Base-by-base conservation (phyloP, 1,140 invertebrate species). In the Gryon sp. region DNA sequence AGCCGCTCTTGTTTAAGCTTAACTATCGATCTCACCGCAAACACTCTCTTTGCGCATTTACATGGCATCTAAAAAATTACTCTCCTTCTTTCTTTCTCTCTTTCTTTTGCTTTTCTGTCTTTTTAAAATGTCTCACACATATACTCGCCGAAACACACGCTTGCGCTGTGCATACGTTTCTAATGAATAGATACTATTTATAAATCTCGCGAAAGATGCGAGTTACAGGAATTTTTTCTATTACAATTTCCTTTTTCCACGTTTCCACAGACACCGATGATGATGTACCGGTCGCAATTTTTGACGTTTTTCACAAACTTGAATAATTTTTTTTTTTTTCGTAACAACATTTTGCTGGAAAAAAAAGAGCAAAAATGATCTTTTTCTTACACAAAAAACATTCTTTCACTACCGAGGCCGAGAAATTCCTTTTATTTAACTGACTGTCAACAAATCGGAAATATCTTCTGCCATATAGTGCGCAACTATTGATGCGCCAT, bases 381-480 rank as follows among this genome's bases (percentile, higher is more conserved):
- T n/a, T n/a, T n/a, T n/a, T n/a, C n/a, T n/a, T n/a, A n/a, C n/a
- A n/a, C n/a, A n/a, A n/a, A n/a, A n/a, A 16, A 14, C 8, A 15
- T 55, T 28, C 36, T 43, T 70, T 34, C 20, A 24, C 48, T n/a
- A 20, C 26, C 46, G 16, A 26, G 15, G 30, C 22, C 48, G 43
- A 60, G 70, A 19, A 38, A 59, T 43, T 20, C 62, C 46, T 68
- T 75, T 68, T 52, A 59, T 75, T 68, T 53, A 65, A 9, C 28
- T 26, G 15, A 55, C 62, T 76, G 65, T 75, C 74, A 57, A 53
- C 52, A 20, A 20, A 70, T 66, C 74, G 74, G 74, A 76, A 76
- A 76, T 65, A 62, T 60, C 65, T 57, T 43, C 24, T 16, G 53
- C 76, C 62, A 52, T 69, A 72, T 48, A 45, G 69, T 40, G 34